These are phyloP conservation scores for Drosophila pachea DNA, from an alignment of 1,140 invertebrate species.

Conservation along the genomic window DNA sequence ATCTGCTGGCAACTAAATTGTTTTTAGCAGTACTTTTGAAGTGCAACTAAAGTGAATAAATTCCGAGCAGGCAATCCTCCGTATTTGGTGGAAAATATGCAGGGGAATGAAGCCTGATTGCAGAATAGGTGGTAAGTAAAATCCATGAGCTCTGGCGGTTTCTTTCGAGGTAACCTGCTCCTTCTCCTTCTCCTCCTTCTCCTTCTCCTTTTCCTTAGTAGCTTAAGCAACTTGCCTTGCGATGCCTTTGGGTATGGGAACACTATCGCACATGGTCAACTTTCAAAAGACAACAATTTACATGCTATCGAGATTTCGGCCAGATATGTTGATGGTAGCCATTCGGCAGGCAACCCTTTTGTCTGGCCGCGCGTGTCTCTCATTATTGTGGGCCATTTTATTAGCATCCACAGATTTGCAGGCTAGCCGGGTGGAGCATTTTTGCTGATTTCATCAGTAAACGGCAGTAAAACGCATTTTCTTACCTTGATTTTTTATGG, in stretches of 20 bases:
- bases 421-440: slow-evolving; percentile 36
- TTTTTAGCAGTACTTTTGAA: background rate
- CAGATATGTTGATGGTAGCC: no score
- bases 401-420: slow-evolving; percentile 69
- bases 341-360: slow-evolving; percentile 19
- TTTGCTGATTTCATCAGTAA: slow-evolving; percentile 73
- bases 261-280: background rate
- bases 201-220: no score
- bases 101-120: no score
- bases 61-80: no score
- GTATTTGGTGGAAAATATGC: no score
- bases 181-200: no score
- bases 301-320: slow-evolving; percentile 54
- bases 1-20: slow-evolving; percentile 9
- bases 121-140: no score
- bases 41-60: no score
- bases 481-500: slow-evolving; percentile 71
- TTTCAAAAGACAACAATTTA: slow-evolving; percentile 50
- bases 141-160: no score
- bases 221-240: no score
- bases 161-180: no score
- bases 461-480: slow-evolving; percentile 62
- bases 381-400: slow-evolving; percentile 70
- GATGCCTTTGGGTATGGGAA: no score
- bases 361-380: slow-evolving; percentile 32